phyloP scores from a whole-genome alignment of 92 coral and sea anemone species.

The Epizoanthus fatuus region DNA sequence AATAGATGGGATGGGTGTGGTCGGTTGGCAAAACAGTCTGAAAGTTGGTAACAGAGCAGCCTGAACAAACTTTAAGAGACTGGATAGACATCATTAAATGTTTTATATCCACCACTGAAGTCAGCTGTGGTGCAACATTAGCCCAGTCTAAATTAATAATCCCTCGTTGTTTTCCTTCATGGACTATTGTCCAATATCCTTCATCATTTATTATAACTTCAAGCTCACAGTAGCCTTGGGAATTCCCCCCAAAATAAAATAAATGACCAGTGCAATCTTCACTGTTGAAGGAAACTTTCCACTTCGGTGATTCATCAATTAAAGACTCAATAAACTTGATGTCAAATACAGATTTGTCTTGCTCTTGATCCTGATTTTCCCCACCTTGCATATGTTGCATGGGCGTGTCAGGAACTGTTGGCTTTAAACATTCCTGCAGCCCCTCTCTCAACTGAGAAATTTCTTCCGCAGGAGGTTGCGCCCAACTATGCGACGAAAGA shows the following conservation, averaged over 20 bases:
- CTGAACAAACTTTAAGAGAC: constrained; percentile 7
- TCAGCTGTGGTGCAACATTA: not conserved
- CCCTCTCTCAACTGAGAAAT: not conserved
- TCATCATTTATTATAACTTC: constrained; percentile 15
- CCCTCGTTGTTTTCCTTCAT: constrained; percentile 22
- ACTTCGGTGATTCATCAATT: not conserved
- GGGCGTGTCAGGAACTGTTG: not conserved
- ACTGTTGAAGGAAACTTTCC: not conserved
- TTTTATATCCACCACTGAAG: constrained; percentile 4
- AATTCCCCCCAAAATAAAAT: constrained; percentile 35
- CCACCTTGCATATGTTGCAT: not conserved
- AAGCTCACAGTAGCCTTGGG: not conserved
- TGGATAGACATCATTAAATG: not conserved
- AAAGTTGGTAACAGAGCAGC: not conserved
- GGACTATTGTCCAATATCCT: constrained; percentile 26
- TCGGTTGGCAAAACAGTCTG: constrained; percentile 14
- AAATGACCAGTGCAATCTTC: constrained; percentile 24
- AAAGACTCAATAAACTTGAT: not conserved
- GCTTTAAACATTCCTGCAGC: not conserved
- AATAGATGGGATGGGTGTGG: constrained; percentile 12
- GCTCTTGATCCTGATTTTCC: not conserved
- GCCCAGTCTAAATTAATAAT: constrained; percentile 5
- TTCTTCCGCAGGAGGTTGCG: not conserved
- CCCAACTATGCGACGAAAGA: not conserved
- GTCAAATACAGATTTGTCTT: not conserved